These are phyloP conservation scores for Rhopalosiphum padi DNA, from an alignment of 1,140 invertebrate genomes.

Conservation along the genomic window DNA sequence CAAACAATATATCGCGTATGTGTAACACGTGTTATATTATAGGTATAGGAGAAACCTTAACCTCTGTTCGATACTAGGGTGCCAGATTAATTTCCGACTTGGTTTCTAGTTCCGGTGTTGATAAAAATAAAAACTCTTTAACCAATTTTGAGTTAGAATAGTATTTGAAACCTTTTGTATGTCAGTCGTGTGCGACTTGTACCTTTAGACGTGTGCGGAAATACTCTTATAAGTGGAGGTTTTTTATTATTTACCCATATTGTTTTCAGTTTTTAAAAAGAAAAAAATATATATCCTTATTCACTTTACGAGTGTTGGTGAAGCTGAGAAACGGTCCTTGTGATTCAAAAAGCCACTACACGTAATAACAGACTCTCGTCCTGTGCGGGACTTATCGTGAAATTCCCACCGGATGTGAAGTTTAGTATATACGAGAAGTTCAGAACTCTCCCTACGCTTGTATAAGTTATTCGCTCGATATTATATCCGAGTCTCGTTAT, in stretches of 20 bases:
- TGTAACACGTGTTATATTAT: not conserved
- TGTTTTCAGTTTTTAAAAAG: constrained; percentile 32
- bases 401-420: constrained; percentile 52
- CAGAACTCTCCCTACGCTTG: constrained; percentile 38
- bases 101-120: constrained; percentile 39
- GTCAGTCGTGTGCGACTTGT: constrained; percentile 3
- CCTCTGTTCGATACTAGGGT: not conserved
- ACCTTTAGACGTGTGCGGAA: constrained; percentile 11
- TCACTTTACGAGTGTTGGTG: constrained; percentile 27
- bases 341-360: constrained; percentile 49
- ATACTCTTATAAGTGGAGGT: not conserved
- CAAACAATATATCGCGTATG: not conserved
- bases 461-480: constrained; percentile 46
- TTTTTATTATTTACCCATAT: constrained; percentile 29
- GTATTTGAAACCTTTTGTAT: not conserved
- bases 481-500: constrained; percentile 56
- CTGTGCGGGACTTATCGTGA: constrained; percentile 47
- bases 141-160: constrained; percentile 29
- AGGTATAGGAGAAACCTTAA: not conserved
- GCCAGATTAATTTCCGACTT: constrained; percentile 41
- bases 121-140: constrained; percentile 38
- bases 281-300: constrained; percentile 33
- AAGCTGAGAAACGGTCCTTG: constrained; percentile 36
- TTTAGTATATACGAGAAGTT: constrained; percentile 53
- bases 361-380: constrained; percentile 37